Conservation (phyloP, 1,140 invertebrate species). For the Oncopodura yosiiana region DNA sequence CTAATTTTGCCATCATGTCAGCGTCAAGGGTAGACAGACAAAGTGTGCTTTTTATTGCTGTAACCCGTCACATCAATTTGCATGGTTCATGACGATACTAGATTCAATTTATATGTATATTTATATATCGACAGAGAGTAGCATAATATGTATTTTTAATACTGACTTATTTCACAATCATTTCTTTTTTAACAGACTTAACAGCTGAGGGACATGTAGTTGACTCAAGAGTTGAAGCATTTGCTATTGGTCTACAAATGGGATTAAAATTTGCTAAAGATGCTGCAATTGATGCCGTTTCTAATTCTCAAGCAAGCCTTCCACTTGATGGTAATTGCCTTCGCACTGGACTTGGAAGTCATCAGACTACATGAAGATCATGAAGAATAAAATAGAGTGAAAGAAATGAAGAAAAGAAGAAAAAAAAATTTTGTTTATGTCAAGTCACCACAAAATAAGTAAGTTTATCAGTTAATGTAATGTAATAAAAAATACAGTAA, state of each 20-base stretch:
- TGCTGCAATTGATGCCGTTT: constrained; percentile 26
- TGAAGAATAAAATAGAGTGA: too few relatives aligned
- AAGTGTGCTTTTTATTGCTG: neutral
- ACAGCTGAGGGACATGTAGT: constrained; percentile 37
- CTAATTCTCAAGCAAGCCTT: constrained; percentile 13
- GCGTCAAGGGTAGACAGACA: too few relatives aligned
- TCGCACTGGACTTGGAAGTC: constrained; percentile 19
- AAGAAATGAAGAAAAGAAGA: too few relatives aligned
- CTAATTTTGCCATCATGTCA: too few relatives aligned
- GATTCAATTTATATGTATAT: neutral
- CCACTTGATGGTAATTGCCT: constrained; percentile 30
- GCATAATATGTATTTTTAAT: neutral
- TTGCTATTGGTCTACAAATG: constrained; percentile 40
- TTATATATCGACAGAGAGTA: neutral
- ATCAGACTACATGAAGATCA: neutral
- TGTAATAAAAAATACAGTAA: too few relatives aligned
- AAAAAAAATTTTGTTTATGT: too few relatives aligned
- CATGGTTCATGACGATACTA: too few relatives aligned
- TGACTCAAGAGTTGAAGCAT: constrained; percentile 40
- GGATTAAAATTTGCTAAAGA: constrained; percentile 36
- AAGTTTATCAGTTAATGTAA: too few relatives aligned
- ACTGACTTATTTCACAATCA: neutral
- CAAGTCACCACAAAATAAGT: too few relatives aligned
- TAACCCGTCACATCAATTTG: too few relatives aligned
- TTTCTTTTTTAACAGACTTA: constrained; percentile 35